Base-by-base conservation (phyloP, 2,113 vertebrate genomes). In the Bagarius yarrelli region DNA sequence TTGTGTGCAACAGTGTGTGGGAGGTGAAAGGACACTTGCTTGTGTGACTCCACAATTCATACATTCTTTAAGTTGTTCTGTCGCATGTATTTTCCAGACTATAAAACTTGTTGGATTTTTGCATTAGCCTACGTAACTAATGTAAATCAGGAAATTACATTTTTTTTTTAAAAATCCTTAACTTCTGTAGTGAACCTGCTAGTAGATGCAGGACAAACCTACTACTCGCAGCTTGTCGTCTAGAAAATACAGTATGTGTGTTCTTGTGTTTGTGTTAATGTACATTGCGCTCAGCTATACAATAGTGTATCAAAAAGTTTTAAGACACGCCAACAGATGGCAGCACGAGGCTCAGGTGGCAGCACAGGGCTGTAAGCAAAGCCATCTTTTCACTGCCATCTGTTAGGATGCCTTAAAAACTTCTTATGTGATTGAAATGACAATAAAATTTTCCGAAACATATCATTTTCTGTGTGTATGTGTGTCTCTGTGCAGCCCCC, bases 401-500 rank as follows among this genome's bases (percentile, higher is more conserved):
- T 40, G 36, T 40, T 40, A 8, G 36, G 3, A 8, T 8, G 3
- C 8, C 3, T 40, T 8, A 40, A 40, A 40, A 40, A 8, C 8
- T 3, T 40, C 36, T 40, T 3, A n/a, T n/a, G n/a, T n/a, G n/a
- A n/a, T n/a, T n/a, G n/a, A n/a, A n/a, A n/a, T n/a, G n/a, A n/a
- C n/a, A n/a, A n/a, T n/a, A n/a, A n/a, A n/a, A 55, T 73, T 34
- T 73, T 15, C 34, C 11, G 0, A 55, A 23, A 55, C 19, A 8
- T 8, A 27, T 71, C 25, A 71, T 32, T 32, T 23, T 60, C 16
- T 71, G 30, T 21, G 16, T 30, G 47, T 52, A n/a, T 27, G n/a
- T 27, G n/a, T 52, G 47, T 34, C 14, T 69, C 81, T 83, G 90
- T 90, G 36, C 90, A 99, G 97, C 86, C 95, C 96, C 80, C 97